Conservation (phyloP, 2,888 invertebrate genomes). For the Ormyrus pomaceus region DNA sequence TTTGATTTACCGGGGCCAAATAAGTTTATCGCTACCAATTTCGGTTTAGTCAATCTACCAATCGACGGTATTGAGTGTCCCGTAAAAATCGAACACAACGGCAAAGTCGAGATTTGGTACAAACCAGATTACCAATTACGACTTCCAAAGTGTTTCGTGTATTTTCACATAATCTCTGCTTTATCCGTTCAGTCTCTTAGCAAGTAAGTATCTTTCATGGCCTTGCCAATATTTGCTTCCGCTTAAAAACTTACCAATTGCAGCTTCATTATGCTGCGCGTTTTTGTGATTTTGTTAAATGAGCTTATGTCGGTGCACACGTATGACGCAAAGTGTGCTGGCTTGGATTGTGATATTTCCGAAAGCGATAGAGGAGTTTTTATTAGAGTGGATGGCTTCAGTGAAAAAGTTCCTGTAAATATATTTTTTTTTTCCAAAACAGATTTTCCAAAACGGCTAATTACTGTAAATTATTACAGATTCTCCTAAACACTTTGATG, state of each 20-base stretch:
- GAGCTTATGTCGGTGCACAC: slow-evolving; percentile 81
- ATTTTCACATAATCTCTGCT: slow-evolving; percentile 85
- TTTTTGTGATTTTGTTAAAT: slow-evolving; percentile 79
- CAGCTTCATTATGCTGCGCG: slow-evolving; percentile 77
- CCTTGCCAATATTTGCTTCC: neutral
- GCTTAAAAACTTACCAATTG: neutral
- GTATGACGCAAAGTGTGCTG: slow-evolving; percentile 85
- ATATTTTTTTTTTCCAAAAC: neutral
- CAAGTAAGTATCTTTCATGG: slow-evolving; percentile 76
- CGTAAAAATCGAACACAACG: slow-evolving; percentile 77
- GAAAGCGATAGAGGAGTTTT: slow-evolving; percentile 82
- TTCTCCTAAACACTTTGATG: slow-evolving; percentile 83
- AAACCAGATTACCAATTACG: slow-evolving; percentile 89
- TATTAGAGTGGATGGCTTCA: slow-evolving; percentile 82
- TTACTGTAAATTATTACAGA: slow-evolving; percentile 73
- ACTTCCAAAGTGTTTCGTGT: slow-evolving; percentile 85
- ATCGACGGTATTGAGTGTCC: slow-evolving; percentile 77
- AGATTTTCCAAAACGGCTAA: neutral
- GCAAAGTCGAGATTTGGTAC: slow-evolving; percentile 86
- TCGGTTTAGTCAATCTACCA: slow-evolving; percentile 78
- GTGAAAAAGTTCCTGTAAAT: slow-evolving; percentile 84
- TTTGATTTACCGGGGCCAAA: slow-evolving; percentile 85
- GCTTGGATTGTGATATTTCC: slow-evolving; percentile 80
- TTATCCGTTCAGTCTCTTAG: slow-evolving; percentile 80
- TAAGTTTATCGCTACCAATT: slow-evolving; percentile 84